Evolutionary conservation across 35 echinoderm and acorn worm genomes (phyloP).

Genomic region (Chiridota heheva): DNA sequence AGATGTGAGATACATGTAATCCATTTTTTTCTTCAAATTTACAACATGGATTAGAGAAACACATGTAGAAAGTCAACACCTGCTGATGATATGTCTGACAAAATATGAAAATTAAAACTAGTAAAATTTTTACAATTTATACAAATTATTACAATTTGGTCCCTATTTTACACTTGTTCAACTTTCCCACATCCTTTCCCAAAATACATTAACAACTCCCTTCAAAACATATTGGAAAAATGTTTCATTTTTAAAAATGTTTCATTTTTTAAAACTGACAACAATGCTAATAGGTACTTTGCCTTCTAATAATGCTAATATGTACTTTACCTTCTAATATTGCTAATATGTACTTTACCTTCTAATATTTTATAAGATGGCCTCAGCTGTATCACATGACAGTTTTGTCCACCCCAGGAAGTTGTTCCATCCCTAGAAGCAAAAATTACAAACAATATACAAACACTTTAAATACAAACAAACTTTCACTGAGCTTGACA

Average conservation of each 20-base stretch:
- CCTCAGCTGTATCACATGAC: conserved; percentile 41
- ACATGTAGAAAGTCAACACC: too few species aligned
- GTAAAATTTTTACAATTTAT: too few species aligned
- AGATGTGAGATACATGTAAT: too few species aligned
- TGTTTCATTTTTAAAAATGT: neutral
- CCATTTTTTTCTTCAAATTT: too few species aligned
- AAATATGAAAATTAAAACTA: too few species aligned
- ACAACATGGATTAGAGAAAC: too few species aligned
- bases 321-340: neutral
- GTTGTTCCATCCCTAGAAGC: conserved; percentile 68
- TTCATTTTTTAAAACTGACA: neutral
- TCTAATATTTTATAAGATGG: conserved; percentile 68
- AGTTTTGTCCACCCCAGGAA: conserved; percentile 74
- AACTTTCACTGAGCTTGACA: too few species aligned
- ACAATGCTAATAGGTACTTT: too few species aligned
- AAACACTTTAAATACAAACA: neutral
- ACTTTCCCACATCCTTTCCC: too few species aligned
- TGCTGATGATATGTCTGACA: too few species aligned
- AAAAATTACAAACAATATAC: neutral
- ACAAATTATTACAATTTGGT: too few species aligned
- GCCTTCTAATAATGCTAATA: neutral
- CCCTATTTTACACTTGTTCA: too few species aligned
- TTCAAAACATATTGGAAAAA: neutral
- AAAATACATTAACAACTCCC: neutral
- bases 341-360: conserved; percentile 46